A percentile compares a stretch with the other conserved stretches of the same genome.
These are phyloP conservation scores for Anaspis maculata DNA, from an alignment of 2,888 invertebrate species.

Conservation along the genomic window DNA sequence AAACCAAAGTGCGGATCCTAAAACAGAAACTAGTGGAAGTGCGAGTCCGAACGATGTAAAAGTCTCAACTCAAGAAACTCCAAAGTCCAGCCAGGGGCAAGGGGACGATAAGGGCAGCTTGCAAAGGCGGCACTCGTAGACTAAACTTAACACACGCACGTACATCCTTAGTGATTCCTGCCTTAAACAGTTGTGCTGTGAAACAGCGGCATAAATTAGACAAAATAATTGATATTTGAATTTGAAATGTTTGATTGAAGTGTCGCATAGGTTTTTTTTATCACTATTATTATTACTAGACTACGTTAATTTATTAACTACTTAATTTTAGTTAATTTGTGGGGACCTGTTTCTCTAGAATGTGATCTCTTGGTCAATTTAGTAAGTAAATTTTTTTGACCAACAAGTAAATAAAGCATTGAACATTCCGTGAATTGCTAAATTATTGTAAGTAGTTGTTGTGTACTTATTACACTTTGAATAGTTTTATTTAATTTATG, in stretches of 20 bases:
- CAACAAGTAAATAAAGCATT: neutral
- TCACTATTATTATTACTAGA: slow-evolving; percentile 6
- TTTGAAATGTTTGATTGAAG: too few relatives aligned
- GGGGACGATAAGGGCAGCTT: slow-evolving; percentile 13
- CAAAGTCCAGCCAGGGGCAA: slow-evolving; percentile 3
- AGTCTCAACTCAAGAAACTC: slow-evolving; percentile 6
- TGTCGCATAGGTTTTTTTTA: too few relatives aligned
- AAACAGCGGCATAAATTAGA: slow-evolving; percentile 7
- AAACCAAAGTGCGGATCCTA: neutral
- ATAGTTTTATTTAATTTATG: slow-evolving; percentile 8
- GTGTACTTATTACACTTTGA: slow-evolving; percentile 14
- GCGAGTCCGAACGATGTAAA: neutral
- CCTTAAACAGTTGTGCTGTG: slow-evolving; percentile 14
- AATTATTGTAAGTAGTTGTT: slow-evolving; percentile 7
- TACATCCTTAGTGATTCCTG: slow-evolving; percentile 17
- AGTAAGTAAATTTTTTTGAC: neutral
- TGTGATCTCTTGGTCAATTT: slow-evolving; percentile 16
- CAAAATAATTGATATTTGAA: too few relatives aligned
- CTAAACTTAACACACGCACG: slow-evolving; percentile 14
- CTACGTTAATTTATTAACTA: slow-evolving; percentile 12
- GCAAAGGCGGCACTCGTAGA: slow-evolving; percentile 17
- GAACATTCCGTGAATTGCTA: slow-evolving; percentile 8
- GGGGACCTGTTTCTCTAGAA: slow-evolving; percentile 4
- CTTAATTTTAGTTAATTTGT: slow-evolving; percentile 11
- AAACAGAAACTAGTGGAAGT: slow-evolving; percentile 2